Evolutionary conservation across 1,140 invertebrate species (phyloP).

Genomic region (Drosophila serrata): DNA sequence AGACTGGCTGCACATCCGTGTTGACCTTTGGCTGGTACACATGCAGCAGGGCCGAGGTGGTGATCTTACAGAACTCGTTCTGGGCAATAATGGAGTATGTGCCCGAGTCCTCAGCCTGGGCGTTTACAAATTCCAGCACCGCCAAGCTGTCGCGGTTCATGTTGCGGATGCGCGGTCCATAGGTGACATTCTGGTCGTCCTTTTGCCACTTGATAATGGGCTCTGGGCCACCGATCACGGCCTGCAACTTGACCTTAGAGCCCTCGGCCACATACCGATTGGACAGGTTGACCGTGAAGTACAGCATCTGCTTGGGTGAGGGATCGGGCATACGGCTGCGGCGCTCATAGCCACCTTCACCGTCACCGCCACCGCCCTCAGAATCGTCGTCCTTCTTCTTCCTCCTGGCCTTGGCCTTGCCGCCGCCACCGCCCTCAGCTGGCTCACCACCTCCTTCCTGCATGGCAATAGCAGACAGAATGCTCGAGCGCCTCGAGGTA

Average conservation of each 20-base stretch:
- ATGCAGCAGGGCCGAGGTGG: slow-evolving; percentile 86
- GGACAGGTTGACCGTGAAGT: slow-evolving; percentile 79
- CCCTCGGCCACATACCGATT: slow-evolving; percentile 84
- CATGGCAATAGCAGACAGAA: slow-evolving; percentile 59
- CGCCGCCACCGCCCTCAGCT: slow-evolving; percentile 32
- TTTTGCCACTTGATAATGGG: slow-evolving; percentile 81
- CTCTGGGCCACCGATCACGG: slow-evolving; percentile 77
- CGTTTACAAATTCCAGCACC: slow-evolving; percentile 86
- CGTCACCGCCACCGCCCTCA: slow-evolving; percentile 50
- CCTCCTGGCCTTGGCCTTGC: slow-evolving; percentile 59
- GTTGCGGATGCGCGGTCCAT: slow-evolving; percentile 73
- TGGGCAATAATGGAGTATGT: slow-evolving; percentile 86
- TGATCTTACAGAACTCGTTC: slow-evolving; percentile 86
- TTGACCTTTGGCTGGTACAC: slow-evolving; percentile 84
- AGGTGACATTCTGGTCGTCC: slow-evolving; percentile 76
- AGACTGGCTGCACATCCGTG: slow-evolving; percentile 78
- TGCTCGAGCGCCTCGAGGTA: slow-evolving; percentile 73
- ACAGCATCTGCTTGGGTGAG: slow-evolving; percentile 79
- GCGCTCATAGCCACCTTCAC: slow-evolving; percentile 76
- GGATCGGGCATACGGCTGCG: slow-evolving; percentile 78
- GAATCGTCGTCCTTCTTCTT: slow-evolving; percentile 64
- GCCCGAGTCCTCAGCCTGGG: slow-evolving; percentile 81
- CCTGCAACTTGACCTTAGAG: slow-evolving; percentile 81
- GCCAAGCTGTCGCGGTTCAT: slow-evolving; percentile 85
- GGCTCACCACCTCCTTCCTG: slow-evolving; percentile 56